phyloP scores from a whole-genome alignment of 92 coral and sea anemone species.

The Zoanthus solanderi region DNA sequence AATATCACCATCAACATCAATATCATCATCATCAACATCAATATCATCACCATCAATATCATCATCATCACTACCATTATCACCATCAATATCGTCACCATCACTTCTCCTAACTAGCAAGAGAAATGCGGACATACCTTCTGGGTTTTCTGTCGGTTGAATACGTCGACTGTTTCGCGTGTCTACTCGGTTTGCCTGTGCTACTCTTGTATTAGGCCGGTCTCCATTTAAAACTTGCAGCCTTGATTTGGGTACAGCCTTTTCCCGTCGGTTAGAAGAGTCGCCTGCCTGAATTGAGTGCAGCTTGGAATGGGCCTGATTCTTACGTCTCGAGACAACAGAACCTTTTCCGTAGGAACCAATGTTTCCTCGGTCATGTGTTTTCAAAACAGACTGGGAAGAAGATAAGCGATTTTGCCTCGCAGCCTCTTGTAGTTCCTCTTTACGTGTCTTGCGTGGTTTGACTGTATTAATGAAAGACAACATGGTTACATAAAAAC shows the following conservation, averaged over 20 bases:
- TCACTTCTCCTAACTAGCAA: too few relatives aligned
- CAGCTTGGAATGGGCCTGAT: slow-evolving; percentile 57
- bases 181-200: slow-evolving; percentile 29
- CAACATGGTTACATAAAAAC: neutral
- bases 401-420: slow-evolving; percentile 63
- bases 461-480: slow-evolving; percentile 59
- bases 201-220: slow-evolving; percentile 7
- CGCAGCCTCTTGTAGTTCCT: slow-evolving; percentile 81
- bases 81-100: neutral
- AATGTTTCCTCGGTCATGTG: slow-evolving; percentile 57
- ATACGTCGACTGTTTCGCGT: neutral
- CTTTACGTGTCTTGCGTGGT: slow-evolving; percentile 84
- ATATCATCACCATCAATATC: neutral
- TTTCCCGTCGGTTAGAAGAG: slow-evolving; percentile 10
- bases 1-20: neutral
- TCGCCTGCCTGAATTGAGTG: slow-evolving; percentile 55
- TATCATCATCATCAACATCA: neutral
- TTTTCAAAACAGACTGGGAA: slow-evolving; percentile 43
- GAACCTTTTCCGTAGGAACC: slow-evolving; percentile 64
- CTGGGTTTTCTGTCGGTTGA: neutral
- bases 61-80: neutral
- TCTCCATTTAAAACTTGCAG: slow-evolving; percentile 26
- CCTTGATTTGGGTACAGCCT: slow-evolving; percentile 20
- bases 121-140: neutral
- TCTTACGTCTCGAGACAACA: slow-evolving; percentile 54